Evolutionary conservation across 2,888 invertebrate genomes (phyloP).

Genomic region (Drosophila neotestacea): DNA sequence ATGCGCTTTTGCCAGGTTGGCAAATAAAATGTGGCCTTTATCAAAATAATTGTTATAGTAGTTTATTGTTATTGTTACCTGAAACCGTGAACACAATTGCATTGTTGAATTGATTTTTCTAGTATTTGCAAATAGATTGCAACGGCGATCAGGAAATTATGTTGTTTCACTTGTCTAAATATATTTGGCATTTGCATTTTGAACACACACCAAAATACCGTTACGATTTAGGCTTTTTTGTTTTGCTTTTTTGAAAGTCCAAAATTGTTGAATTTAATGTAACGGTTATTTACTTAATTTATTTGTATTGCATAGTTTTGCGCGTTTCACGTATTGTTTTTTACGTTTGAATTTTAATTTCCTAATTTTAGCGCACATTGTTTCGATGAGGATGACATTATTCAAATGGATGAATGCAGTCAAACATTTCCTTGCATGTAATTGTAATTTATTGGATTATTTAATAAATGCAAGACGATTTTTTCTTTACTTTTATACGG

Average conservation of each 20-base stretch:
- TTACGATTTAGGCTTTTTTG: constrained; percentile 17
- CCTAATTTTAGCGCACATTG: constrained; percentile 61
- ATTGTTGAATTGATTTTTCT: constrained; percentile 83
- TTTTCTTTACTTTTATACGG: constrained; percentile 40
- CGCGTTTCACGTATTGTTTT: constrained; percentile 58
- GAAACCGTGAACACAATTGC: constrained; percentile 84
- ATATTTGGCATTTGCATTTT: constrained; percentile 72
- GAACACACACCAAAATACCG: constrained; percentile 51
- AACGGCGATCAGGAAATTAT: constrained; percentile 71
- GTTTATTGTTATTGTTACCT: constrained; percentile 62
- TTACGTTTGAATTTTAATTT: constrained; percentile 63
- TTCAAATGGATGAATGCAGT: constrained; percentile 29
- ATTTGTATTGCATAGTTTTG: constrained; percentile 51
- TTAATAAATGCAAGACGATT: constrained; percentile 53
- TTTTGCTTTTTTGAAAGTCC: constrained; percentile 1
- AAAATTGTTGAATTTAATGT: constrained; percentile 16
- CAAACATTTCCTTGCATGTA: constrained; percentile 39
- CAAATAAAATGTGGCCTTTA: constrained; percentile 13
- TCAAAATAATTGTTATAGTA: constrained; percentile 9
- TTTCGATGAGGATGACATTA: constrained; percentile 52
- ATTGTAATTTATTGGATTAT: constrained; percentile 56
- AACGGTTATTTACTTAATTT: constrained; percentile 39
- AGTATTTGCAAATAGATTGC: constrained; percentile 77
- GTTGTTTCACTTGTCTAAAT: constrained; percentile 68
- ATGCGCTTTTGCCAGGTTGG: constrained; percentile 41